phyloP scores from a whole-genome alignment of 2,888 invertebrate genomes.

The Sinhomidia bicolor region DNA sequence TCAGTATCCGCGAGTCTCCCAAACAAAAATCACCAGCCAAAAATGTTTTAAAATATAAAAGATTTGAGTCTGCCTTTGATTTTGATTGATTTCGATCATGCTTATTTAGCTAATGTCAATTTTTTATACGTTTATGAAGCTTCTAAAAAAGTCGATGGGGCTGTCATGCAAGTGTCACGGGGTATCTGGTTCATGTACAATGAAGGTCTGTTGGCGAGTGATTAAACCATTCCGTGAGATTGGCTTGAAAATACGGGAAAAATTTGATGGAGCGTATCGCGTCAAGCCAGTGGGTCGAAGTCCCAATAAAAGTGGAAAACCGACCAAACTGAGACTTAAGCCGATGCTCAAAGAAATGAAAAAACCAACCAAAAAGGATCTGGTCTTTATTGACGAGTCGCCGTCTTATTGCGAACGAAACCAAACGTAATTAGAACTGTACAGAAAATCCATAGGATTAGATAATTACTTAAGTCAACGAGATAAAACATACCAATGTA shows the following conservation, averaged over 20 bases:
- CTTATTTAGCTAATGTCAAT: neutral
- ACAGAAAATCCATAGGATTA: too few relatives aligned
- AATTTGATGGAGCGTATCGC: slow-evolving; percentile 93
- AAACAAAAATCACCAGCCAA: too few relatives aligned
- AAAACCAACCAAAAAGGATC: slow-evolving; percentile 93
- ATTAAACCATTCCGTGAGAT: slow-evolving; percentile 83
- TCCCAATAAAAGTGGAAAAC: slow-evolving; percentile 77
- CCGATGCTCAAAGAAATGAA: slow-evolving; percentile 90
- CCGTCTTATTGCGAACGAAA: slow-evolving; percentile 95
- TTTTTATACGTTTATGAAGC: slow-evolving; percentile 80
- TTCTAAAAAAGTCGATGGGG: slow-evolving; percentile 82
- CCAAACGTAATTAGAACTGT: slow-evolving; percentile 87
- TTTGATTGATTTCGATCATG: slow-evolving; percentile 53
- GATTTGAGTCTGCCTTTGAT: too few relatives aligned
- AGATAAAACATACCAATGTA: slow-evolving; percentile 76
- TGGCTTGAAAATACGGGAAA: slow-evolving; percentile 89
- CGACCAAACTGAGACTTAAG: slow-evolving; percentile 83
- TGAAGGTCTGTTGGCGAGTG: slow-evolving; percentile 85
- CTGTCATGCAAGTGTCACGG: slow-evolving; percentile 85
- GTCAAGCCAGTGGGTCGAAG: slow-evolving; percentile 87
- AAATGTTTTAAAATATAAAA: too few relatives aligned
- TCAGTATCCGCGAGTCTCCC: too few relatives aligned
- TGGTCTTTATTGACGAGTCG: slow-evolving; percentile 94
- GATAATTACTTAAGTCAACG: too few relatives aligned
- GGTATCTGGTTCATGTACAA: slow-evolving; percentile 85